These are phyloP conservation scores for Phymastichus coffea DNA, from an alignment of 1,140 invertebrate species.

Conservation along the genomic window DNA sequence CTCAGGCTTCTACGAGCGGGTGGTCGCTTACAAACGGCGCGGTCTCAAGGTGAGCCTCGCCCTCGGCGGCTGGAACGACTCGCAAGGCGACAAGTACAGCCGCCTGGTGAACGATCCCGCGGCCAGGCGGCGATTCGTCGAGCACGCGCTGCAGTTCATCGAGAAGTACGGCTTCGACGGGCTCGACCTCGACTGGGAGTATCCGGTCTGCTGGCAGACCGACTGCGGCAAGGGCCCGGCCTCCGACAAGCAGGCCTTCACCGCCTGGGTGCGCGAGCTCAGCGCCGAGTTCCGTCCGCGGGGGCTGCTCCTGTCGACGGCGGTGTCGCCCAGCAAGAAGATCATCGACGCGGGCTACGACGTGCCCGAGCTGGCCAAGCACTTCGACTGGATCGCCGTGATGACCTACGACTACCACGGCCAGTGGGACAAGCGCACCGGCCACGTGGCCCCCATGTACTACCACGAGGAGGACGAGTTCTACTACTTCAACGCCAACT, in stretches of 20 bases:
- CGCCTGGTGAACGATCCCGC: constrained; percentile 74
- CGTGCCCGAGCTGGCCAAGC: constrained; percentile 68
- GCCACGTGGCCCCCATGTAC: constrained; percentile 79
- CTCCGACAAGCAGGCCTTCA: constrained; percentile 79
- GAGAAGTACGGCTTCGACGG: constrained; percentile 85
- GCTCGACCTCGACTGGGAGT: constrained; percentile 88
- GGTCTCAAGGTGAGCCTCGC: constrained; percentile 82
- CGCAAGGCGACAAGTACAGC: constrained; percentile 82
- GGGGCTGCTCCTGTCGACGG: constrained; percentile 75
- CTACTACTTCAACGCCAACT: constrained; percentile 66
- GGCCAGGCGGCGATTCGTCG: constrained; percentile 70
- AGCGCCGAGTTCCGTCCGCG: constrained; percentile 71
- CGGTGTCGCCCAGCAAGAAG: constrained; percentile 84
- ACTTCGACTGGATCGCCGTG: constrained; percentile 84
- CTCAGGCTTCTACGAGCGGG: constrained; percentile 79
- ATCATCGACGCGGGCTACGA: constrained; percentile 85
- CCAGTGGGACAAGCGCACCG: constrained; percentile 81
- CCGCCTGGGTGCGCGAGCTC: constrained; percentile 71
- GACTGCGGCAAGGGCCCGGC: constrained; percentile 81
- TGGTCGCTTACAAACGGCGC: constrained; percentile 74
- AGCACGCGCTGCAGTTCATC: constrained; percentile 74
- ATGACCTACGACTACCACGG: constrained; percentile 89
- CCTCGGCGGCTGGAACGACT: constrained; percentile 89
- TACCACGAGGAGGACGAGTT: constrained; percentile 67
- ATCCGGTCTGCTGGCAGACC: constrained; percentile 86